Base-by-base conservation (phyloP, 2,888 invertebrate species). In the Nemoura dubitans region DNA sequence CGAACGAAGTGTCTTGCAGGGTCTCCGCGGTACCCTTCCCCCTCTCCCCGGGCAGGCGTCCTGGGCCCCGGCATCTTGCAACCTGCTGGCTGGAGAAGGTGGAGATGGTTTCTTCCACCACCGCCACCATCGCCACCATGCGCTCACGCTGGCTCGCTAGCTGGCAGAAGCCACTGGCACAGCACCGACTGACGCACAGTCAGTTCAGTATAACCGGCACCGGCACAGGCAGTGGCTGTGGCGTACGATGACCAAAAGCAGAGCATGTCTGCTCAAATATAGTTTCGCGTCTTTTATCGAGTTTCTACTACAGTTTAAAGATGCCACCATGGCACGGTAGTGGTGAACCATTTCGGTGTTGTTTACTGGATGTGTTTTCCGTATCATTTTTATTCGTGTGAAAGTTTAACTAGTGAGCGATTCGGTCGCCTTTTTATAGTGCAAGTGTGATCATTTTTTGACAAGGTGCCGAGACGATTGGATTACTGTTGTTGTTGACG, bases 351-450 rank as follows among this genome's bases (percentile, higher is more conserved):
- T 7, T 59, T 59, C 59, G 59, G 59, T 59, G 59, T 59, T 21
- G 59, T 59, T 59, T 59, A 59, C 10, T 59, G 2, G 10, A 59
- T 59, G 59, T 59, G 59, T 59, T 59, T 59, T 59, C 14, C 59
- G 59, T 59, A 21, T 59, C 59, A 59, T 59, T 21, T 59, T 59
- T 59, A 21, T 59, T 59, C 59, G 59, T 59, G 59, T 59, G 59
- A 59, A 59, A 59, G 59, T 59, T 59, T 59, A 59, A 59, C 59
- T 59, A 59, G 59, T 59, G 59, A 10, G 59, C 59, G 59, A 59
- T 59, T 7, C 2, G 21, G 16, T 59, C 59, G 59, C 21, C 2
- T 59, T 59, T 59, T 59, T 59, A 21, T 59, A 59, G 59, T 59
- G 59, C 59, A 59, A 59, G 59, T 59, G 59, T 59, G 59, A 59